phyloP scores from a whole-genome alignment of 1,140 invertebrate genomes.

The Eurosta solidaginis region DNA sequence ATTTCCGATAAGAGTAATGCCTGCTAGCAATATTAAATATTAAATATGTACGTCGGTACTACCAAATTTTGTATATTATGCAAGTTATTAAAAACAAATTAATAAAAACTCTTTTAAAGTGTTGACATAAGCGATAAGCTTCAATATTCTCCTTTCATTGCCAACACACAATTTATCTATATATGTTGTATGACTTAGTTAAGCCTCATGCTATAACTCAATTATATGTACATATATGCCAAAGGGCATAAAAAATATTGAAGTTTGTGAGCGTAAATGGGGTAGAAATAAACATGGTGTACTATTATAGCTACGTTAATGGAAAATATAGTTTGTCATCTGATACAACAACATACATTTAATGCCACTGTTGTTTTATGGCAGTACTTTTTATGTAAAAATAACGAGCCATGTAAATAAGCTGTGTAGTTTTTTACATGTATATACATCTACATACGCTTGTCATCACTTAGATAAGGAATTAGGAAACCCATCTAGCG shows the following conservation, averaged over 20 bases:
- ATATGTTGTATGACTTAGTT: neutral
- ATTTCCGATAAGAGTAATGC: no score
- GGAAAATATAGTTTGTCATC: slow-evolving; percentile 7
- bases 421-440: no score
- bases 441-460: no score
- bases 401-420: neutral
- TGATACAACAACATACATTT: neutral
- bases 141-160: no score
- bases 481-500: no score
- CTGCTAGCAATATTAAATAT: neutral
- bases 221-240: neutral
- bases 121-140: neutral
- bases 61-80: neutral
- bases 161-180: neutral
- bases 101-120: neutral
- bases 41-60: neutral
- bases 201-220: neutral
- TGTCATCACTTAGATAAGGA: no score
- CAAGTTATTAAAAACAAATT: neutral
- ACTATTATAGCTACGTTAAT: slow-evolving; percentile 8
- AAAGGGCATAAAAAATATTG: neutral
- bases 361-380: neutral
- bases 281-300: no score
- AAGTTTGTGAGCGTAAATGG: neutral
- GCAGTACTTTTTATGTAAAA: neutral